Evolutionary conservation across 2,797 vertebrate genomes (phyloP).

Genomic region (Acipenser transmontanus): DNA sequence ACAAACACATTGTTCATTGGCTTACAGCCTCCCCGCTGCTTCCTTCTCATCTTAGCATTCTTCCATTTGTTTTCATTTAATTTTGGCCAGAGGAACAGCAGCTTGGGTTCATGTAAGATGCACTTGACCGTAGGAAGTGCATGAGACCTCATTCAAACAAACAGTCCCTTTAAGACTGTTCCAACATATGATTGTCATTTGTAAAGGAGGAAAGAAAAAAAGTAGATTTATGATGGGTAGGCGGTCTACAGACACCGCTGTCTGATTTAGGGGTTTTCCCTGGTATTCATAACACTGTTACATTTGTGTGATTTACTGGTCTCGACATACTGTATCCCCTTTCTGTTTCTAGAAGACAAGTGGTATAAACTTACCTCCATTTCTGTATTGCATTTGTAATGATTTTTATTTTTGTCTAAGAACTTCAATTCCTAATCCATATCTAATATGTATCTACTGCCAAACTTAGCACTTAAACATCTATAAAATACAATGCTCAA

Average conservation of each 20-base stretch:
- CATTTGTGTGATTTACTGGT: too few species aligned
- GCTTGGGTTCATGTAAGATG: slow-evolving; percentile 9
- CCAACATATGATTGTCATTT: slow-evolving; percentile 2
- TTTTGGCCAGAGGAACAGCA: background rate
- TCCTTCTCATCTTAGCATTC: background rate
- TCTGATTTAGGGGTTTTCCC: background rate
- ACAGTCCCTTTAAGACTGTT: background rate
- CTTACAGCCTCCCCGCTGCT: slow-evolving; percentile 4
- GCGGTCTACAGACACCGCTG: background rate
- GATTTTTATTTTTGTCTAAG: too few species aligned
- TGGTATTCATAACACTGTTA: too few species aligned
- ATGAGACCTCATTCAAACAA: slow-evolving; percentile 4
- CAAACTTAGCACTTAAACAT: too few species aligned
- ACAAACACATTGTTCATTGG: slow-evolving; percentile 6
- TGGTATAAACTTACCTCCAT: too few species aligned
- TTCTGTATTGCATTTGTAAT: too few species aligned
- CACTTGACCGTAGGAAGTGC: background rate
- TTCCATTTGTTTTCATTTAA: slow-evolving; percentile 10
- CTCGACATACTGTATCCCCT: too few species aligned
- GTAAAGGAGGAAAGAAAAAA: background rate
- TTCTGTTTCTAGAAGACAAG: too few species aligned
- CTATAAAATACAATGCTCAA: too few species aligned
- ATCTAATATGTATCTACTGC: too few species aligned
- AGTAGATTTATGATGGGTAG: background rate
- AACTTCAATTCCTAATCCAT: too few species aligned